Evolutionary conservation across 2,113 vertebrate genomes (phyloP), one percentile per base, ranked within the genome.

Genomic region (Poecilia latipinna): DNA sequence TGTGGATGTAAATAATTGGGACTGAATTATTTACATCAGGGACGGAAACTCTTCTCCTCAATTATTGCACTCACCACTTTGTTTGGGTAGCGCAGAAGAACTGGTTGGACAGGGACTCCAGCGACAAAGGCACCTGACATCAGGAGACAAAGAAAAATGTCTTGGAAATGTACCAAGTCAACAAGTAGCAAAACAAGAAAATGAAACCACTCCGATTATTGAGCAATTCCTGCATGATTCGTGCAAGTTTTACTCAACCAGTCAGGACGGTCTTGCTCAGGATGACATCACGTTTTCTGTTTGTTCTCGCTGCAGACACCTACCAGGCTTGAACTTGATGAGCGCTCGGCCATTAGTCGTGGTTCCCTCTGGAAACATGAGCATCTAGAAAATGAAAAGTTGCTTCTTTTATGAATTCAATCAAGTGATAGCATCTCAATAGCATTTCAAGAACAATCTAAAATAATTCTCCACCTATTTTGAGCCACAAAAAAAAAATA

Each of bases 281-380:
- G 15, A 35, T 6, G 15, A 42, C 44, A 15, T 19, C 1, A 4
- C 1, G 17, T 19, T 48, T 42, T 48, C 44, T 19, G 13, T 48
- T 15, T 48, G 42, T 44, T 44, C 15, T 67, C 24, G 19, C 12
- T 8, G 42, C 0, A 0, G 1, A 0, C 0, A 72, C 89, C 92
- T 84, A 97, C 96, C 96, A 12, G 94, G 96, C 80, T 97, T 97
- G 87, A 97, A 97, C 82, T 96, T 97, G 79, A 97, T 93, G 71
- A 97, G 92, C 64, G 89, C 90, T 42, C 74, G 88, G 73, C 96
- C 96, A 33, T 97, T 97, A 3, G 96, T 96, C 1, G 96, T 97
- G 66, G 96, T 97, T 65, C 96, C 96, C 74, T 97, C 96, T 0
- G 96, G 95, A 83, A 96, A 97, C 88, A 97, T 96, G 17, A 97